A percentile compares a stretch with the other conserved stretches of the same genome.
Evolutionary conservation across 2,797 vertebrate genomes (phyloP).

Genomic region (Platyrinchus mystaceus): DNA sequence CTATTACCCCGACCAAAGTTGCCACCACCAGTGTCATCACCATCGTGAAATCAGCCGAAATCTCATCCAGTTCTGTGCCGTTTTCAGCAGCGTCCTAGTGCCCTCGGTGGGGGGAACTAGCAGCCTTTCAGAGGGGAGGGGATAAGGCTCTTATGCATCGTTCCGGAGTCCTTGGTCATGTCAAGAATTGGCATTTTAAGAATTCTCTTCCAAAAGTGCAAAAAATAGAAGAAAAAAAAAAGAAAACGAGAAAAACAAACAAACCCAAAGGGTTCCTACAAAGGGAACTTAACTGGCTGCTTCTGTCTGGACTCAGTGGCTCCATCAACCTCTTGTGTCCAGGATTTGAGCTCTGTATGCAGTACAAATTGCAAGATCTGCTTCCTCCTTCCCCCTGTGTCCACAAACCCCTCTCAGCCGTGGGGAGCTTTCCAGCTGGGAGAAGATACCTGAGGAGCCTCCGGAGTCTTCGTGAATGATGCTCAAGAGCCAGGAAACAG

Average conservation of each 20-base stretch:
- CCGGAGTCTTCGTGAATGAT: constrained; percentile 6
- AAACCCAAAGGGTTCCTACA: neutral
- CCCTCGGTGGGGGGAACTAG: constrained; percentile 54
- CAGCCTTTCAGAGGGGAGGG: constrained; percentile 27
- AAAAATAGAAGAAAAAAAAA: neutral
- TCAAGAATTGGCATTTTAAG: constrained; percentile 54
- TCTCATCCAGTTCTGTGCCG: constrained; percentile 82
- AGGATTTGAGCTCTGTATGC: constrained; percentile 41
- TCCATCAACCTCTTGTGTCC: constrained; percentile 36
- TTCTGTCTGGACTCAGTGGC: constrained; percentile 48
- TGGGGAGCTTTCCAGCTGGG: constrained; percentile 29
- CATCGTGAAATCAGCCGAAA: constrained; percentile 92
- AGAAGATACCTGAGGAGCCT: constrained; percentile 41
- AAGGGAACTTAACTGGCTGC: constrained; percentile 49
- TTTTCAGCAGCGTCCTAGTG: constrained; percentile 93
- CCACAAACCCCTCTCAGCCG: neutral
- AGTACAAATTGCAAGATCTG: constrained; percentile 18
- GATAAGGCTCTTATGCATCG: constrained; percentile 48
- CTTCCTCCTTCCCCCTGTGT: constrained; percentile 6
- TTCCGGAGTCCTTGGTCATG: constrained; percentile 51
- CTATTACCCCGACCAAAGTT: constrained; percentile 87
- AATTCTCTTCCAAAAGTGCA: constrained; percentile 46
- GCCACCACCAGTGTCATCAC: constrained; percentile 97
- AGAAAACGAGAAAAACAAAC: neutral
- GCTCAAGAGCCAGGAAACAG: constrained; percentile 14